Conservation (phyloP, 2,113 vertebrate species). For the Hemichromis elongatus region DNA sequence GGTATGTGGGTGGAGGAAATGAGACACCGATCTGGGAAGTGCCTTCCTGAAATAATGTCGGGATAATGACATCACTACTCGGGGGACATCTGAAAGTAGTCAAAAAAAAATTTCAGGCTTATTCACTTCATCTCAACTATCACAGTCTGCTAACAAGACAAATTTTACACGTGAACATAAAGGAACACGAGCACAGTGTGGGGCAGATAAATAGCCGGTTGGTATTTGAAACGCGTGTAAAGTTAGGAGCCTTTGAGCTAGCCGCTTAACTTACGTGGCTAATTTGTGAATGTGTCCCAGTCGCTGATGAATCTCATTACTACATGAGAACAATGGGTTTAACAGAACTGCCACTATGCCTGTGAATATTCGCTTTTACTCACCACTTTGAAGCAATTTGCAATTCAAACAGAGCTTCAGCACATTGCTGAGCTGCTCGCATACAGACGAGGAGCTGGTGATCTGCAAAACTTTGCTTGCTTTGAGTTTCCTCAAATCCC, state of each 20-base stretch:
- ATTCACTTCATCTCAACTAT: neutral
- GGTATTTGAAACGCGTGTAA: neutral
- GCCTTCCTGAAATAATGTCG: conserved; percentile 49
- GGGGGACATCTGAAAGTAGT: conserved; percentile 22
- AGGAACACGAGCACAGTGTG: neutral
- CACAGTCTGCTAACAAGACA: neutral
- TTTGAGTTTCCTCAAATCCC: conserved; percentile 32
- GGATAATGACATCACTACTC: conserved; percentile 58
- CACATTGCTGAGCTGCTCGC: neutral
- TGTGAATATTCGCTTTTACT: neutral
- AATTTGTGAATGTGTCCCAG: neutral
- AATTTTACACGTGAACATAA: neutral
- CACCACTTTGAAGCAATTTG: neutral
- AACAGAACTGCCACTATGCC: neutral
- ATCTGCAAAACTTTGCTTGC: conserved; percentile 40
- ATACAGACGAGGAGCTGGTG: conserved; percentile 7
- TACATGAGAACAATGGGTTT: neutral
- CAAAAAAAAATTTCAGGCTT: neutral
- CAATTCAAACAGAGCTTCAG: neutral
- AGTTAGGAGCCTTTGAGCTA: neutral
- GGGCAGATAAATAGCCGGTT: neutral
- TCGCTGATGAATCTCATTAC: neutral
- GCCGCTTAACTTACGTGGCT: neutral
- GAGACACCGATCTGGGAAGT: conserved; percentile 46
- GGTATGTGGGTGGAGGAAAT: conserved; percentile 49